Evolutionary conservation across 2,888 invertebrate genomes (phyloP), one percentile per base, ranked within the genome.

Genomic region (Chrysolina oricalcia): DNA sequence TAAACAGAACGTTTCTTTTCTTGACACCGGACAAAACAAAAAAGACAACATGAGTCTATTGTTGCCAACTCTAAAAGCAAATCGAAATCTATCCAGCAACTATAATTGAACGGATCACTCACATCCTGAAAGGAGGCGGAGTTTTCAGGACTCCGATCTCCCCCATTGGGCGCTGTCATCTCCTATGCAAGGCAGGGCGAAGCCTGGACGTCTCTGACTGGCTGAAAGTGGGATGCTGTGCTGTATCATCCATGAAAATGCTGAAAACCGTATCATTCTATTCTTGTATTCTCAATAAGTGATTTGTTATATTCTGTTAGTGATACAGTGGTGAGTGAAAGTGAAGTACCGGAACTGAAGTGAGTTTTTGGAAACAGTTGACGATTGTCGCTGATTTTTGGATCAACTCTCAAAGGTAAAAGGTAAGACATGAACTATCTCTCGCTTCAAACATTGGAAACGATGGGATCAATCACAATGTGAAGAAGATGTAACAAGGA

Each of bases 171-270:
- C 53, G 48, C 17, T 3, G 13, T 13, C 53, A 19, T 69, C 43
- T 70, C 79, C 78, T 76, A 74, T 79, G 68, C 74, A 70, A 76
- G 70, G 77, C 73, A 72, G 66, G 56, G 70, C 63, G 64, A 56
- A n/a, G 19, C 17, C 35, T 46, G 13, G 48, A 69, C 64, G 65
- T 66, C 63, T 77, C 72, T 70, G 72, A 82, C 80, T 83, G 82
- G 81, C 74, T 77, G 78, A 69, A 75, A 72, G 23, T 35, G 64
- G 81, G 82, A 75, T 67, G 50, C 71, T 68, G 71, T 77, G 79
- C 81, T 82, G 83, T 82, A 82, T 82, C 81, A 75, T 73, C 72
- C 77, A 72, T 77, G 73, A 77, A 80, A 78, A 67, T 64, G 50
- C 77, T 77, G 76, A 78, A 79, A 80, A 74, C 75, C 64, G 81